These are phyloP conservation scores for Belgica antarctica DNA, from an alignment of 2,888 invertebrate species.

Conservation along the genomic window DNA sequence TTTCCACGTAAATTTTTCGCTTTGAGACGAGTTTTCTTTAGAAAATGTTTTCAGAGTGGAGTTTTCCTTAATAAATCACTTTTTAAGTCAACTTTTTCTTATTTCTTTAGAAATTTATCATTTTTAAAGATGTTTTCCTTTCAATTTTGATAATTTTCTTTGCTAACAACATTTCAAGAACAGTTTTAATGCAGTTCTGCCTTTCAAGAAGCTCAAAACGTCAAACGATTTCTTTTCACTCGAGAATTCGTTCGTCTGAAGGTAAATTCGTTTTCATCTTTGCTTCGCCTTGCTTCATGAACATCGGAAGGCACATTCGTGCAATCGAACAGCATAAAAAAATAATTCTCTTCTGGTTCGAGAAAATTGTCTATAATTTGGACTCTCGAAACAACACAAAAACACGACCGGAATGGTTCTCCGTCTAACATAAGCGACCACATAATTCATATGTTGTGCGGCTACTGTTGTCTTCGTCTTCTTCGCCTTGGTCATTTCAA, in stretches of 20 bases:
- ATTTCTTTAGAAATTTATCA: no score
- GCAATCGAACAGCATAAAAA: background rate
- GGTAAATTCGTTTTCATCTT: slow-evolving; percentile 10
- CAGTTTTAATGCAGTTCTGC: slow-evolving; percentile 6
- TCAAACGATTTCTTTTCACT: background rate
- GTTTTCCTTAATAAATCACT: no score
- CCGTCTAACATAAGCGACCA: background rate
- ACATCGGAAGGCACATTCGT: slow-evolving; percentile 13
- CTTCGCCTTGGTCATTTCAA: background rate
- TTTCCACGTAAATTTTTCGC: no score
- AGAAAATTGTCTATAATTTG: slow-evolving; percentile 35
- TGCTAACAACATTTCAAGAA: background rate
- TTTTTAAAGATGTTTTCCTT: no score
- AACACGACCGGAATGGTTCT: background rate
- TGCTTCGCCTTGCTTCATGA: background rate
- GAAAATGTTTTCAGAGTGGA: no score
- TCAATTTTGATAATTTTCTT: no score
- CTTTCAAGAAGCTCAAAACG: slow-evolving; percentile 14
- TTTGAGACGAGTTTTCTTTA: no score
- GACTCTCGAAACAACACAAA: background rate
- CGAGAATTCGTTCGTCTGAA: background rate
- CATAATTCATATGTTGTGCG: slow-evolving; percentile 1
- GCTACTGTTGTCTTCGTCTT: slow-evolving; percentile 17
- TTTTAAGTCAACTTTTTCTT: no score
- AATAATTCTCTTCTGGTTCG: background rate